Evolutionary conservation across 2,797 vertebrate species (phyloP).

Genomic region (Takifugu rubripes): DNA sequence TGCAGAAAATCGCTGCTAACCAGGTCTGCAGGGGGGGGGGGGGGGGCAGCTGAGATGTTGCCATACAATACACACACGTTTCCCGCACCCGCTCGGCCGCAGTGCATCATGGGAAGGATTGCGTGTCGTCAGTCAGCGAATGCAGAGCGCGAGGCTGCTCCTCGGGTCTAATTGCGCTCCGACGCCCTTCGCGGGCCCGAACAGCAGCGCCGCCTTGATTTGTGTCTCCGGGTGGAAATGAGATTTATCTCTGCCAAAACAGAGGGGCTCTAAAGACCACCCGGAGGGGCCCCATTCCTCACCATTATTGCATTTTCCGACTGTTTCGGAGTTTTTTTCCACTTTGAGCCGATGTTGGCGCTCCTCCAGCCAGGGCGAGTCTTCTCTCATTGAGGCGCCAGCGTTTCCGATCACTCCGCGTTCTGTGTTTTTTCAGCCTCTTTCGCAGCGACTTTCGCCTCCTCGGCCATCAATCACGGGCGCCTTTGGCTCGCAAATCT

Average conservation of each 20-base stretch:
- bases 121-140: constrained; percentile 9
- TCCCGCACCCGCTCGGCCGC: constrained; percentile 12
- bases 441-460: too few species aligned
- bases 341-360: constrained; percentile 14
- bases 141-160: constrained; percentile 11
- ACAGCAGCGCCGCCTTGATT: constrained; percentile 43
- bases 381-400: constrained; percentile 26
- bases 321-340: constrained; percentile 4
- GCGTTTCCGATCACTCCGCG: neutral
- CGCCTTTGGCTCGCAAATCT: too few species aligned
- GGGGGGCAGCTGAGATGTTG: constrained; percentile 35
- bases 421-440: too few species aligned
- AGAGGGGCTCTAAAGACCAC: constrained; percentile 18
- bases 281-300: constrained; percentile 18
- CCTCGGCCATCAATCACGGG: too few species aligned
- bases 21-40: constrained; percentile 29
- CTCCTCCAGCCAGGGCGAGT: constrained; percentile 4
- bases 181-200: constrained; percentile 42
- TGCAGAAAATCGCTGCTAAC: constrained; percentile 48
- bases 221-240: constrained; percentile 16
- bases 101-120: neutral
- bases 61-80: constrained; percentile 25
- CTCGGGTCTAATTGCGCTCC: constrained; percentile 47
- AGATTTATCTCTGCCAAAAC: constrained; percentile 17
- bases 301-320: constrained; percentile 23